Evolutionary conservation across 2,113 vertebrate genomes (phyloP).

Genomic region (Poeciliopsis retropinna): DNA sequence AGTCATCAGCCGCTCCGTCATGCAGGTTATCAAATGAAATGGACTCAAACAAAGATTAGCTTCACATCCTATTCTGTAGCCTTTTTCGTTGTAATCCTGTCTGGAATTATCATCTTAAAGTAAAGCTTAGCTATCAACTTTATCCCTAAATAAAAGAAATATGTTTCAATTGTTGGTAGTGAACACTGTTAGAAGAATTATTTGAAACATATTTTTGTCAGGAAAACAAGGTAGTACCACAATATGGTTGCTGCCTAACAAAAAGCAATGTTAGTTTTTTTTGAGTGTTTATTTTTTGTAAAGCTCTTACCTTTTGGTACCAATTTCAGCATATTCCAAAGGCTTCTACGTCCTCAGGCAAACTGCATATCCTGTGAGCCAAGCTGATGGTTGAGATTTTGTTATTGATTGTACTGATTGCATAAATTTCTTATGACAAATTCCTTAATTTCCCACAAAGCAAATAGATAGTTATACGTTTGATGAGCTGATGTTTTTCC

Average conservation of each 20-base stretch:
- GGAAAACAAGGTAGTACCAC: neutral
- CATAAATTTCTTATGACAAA: too few species aligned
- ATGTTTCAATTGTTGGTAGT: neutral
- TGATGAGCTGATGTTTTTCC: too few species aligned
- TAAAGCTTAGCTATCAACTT: constrained; percentile 7
- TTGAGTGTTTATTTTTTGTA: neutral
- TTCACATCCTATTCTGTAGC: constrained; percentile 43
- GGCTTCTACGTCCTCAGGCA: too few species aligned
- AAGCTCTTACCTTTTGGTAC: too few species aligned
- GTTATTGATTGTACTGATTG: too few species aligned
- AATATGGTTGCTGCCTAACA: neutral
- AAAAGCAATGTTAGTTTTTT: neutral
- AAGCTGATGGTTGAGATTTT: too few species aligned
- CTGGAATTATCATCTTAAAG: neutral
- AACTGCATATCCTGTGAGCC: too few species aligned
- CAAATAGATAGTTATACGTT: too few species aligned
- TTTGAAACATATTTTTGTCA: constrained; percentile 9
- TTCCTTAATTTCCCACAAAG: too few species aligned
- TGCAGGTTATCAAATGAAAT: constrained; percentile 27
- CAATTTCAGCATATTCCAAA: too few species aligned
- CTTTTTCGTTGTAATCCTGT: constrained; percentile 39
- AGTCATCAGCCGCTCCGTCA: constrained; percentile 32
- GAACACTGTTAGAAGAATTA: neutral
- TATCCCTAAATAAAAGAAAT: neutral
- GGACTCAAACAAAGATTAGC: constrained; percentile 48